Conservation (phyloP, 1,140 invertebrate genomes). For the Muscidifurax raptorellus region DNA sequence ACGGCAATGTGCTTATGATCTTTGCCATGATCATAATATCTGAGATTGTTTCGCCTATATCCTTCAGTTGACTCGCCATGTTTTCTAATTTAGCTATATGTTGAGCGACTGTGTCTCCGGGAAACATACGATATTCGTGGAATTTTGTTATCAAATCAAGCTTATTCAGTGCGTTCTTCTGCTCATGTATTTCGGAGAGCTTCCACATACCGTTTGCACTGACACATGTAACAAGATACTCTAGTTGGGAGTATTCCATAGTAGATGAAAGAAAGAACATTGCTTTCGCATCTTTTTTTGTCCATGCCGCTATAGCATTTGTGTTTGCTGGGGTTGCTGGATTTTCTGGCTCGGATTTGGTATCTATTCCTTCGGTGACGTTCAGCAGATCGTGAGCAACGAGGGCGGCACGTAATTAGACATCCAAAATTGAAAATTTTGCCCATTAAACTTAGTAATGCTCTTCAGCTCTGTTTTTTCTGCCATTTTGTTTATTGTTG, state of each 20-base stretch:
- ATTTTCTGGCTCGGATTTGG: constrained; percentile 29
- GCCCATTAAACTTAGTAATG: no score
- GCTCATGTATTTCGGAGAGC: constrained; percentile 15
- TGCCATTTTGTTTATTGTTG: no score
- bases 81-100: constrained; percentile 52
- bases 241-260: constrained; percentile 38
- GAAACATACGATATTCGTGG: constrained; percentile 49
- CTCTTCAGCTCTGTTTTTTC: no score
- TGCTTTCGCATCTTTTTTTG: constrained; percentile 43
- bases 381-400: constrained; percentile 37
- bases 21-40: constrained; percentile 52
- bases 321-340: background rate
- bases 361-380: constrained; percentile 28
- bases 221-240: constrained; percentile 32
- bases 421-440: no score
- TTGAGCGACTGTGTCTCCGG: constrained; percentile 34
- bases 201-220: constrained; percentile 17
- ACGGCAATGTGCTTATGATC: constrained; percentile 36
- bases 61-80: constrained; percentile 50
- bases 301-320: background rate
- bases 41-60: constrained; percentile 42
- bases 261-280: constrained; percentile 46
- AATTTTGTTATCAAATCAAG: constrained; percentile 49
- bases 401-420: no score
- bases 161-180: constrained; percentile 49